These are phyloP conservation scores for Mesitornis unicolor DNA, from an alignment of 2,113 vertebrate genomes.

Conservation along the genomic window DNA sequence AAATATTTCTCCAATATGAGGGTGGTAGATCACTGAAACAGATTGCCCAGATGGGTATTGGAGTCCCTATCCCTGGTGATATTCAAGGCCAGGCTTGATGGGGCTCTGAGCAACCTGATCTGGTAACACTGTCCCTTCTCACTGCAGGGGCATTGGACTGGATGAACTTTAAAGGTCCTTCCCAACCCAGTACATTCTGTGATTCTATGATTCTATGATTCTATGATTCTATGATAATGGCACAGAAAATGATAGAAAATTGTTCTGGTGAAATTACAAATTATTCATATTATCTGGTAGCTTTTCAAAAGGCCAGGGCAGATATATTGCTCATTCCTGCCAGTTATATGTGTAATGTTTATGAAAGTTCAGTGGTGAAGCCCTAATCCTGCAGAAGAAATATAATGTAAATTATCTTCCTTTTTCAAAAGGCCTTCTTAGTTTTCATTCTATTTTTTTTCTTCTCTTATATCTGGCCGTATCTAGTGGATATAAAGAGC, in stretches of 20 bases:
- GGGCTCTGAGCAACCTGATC: no score
- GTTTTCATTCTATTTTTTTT: neutral
- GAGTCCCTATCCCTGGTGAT: no score
- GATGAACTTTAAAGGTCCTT: no score
- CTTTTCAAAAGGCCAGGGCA: neutral
- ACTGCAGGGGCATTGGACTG: no score
- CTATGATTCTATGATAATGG: neutral
- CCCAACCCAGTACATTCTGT: no score
- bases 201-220: no score
- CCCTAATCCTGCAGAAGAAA: neutral
- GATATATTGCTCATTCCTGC: neutral
- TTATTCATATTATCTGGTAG: neutral
- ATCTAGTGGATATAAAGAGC: neutral
- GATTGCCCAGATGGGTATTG: no score
- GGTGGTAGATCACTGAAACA: no score
- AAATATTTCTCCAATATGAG: no score
- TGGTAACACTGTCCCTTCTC: no score
- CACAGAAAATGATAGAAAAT: neutral
- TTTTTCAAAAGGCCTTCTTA: neutral
- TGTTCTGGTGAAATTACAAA: neutral
- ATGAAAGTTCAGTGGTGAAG: neutral
- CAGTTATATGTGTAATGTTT: fast-evolving
- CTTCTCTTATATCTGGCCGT: neutral
- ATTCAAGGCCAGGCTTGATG: no score
- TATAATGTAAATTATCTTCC: neutral